Percentiles rank a stretch among this genome's conserved stretches.
Evolutionary conservation across 2,888 invertebrate genomes (phyloP).

Genomic region (Eledona agricola): DNA sequence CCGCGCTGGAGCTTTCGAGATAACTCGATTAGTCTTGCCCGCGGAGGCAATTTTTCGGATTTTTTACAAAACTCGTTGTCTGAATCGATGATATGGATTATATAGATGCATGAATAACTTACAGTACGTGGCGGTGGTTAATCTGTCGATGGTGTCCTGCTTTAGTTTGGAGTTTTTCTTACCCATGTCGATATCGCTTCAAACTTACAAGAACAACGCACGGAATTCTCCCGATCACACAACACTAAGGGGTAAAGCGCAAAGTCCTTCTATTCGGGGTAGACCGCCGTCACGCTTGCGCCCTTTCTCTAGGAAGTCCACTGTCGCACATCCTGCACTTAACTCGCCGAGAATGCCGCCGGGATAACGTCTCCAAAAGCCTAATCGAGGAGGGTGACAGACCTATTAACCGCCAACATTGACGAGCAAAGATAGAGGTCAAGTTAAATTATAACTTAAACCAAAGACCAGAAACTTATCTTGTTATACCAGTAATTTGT

Average conservation of each 20-base stretch:
- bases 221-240: slow-evolving; percentile 34
- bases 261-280: slow-evolving; percentile 35
- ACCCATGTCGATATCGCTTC: slow-evolving; percentile 72
- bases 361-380: slow-evolving; percentile 11
- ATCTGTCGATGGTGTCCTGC: slow-evolving; percentile 91
- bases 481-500: too few relatives aligned
- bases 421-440: too few relatives aligned
- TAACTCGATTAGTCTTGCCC: too few relatives aligned
- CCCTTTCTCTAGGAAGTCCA: slow-evolving; percentile 34
- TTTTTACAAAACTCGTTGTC: too few relatives aligned
- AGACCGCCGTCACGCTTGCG: slow-evolving; percentile 42
- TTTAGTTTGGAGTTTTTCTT: slow-evolving; percentile 97
- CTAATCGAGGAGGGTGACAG: background rate
- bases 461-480: too few relatives aligned
- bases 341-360: slow-evolving; percentile 11
- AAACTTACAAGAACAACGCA: slow-evolving; percentile 35
- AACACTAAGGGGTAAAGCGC: slow-evolving; percentile 41
- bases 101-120: slow-evolving; percentile 64
- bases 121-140: slow-evolving; percentile 95
- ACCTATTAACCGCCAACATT: background rate
- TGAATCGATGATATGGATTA: too few relatives aligned
- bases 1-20: too few relatives aligned
- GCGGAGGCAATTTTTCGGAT: too few relatives aligned
- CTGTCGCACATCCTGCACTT: slow-evolving; percentile 32
- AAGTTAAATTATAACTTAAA: too few relatives aligned